These are phyloP conservation scores for Myopa testacea DNA, from an alignment of 2,888 invertebrate species.

Conservation along the genomic window DNA sequence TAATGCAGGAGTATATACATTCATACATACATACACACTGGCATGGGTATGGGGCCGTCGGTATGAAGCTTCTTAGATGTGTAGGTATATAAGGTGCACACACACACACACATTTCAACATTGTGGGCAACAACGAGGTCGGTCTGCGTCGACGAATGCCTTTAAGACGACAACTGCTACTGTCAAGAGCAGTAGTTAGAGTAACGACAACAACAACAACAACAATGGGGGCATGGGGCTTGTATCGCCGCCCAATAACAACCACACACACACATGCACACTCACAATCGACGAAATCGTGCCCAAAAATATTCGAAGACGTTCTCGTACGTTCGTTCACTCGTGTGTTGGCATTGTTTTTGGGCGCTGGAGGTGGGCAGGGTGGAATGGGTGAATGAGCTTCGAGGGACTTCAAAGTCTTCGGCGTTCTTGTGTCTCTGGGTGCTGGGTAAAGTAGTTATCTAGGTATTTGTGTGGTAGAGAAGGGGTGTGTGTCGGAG, in stretches of 20 bases:
- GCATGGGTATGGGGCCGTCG: constrained; percentile 16
- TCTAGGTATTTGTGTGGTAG: background rate
- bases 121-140: background rate
- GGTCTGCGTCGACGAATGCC: constrained; percentile 2
- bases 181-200: constrained; percentile 3
- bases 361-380: constrained; percentile 19
- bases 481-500: background rate
- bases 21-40: background rate
- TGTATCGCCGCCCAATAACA: background rate
- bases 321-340: constrained; percentile 23
- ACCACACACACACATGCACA: background rate
- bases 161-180: constrained; percentile 10
- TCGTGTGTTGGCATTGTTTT: constrained; percentile 32
- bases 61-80: constrained; percentile 24
- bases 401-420: constrained; percentile 2
- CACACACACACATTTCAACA: background rate
- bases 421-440: background rate
- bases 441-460: background rate
- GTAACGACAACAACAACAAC: constrained; percentile 1
- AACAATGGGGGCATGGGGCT: constrained; percentile 7
- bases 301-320: constrained; percentile 35
- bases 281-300: constrained; percentile 1
- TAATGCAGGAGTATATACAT: constrained; percentile 19
- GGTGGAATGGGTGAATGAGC: background rate
- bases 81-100: constrained; percentile 7